A percentile compares a stretch with the other conserved stretches of the same genome.
phyloP scores from a whole-genome alignment of 92 coral and sea anemone species.

The Porites evermanni region DNA sequence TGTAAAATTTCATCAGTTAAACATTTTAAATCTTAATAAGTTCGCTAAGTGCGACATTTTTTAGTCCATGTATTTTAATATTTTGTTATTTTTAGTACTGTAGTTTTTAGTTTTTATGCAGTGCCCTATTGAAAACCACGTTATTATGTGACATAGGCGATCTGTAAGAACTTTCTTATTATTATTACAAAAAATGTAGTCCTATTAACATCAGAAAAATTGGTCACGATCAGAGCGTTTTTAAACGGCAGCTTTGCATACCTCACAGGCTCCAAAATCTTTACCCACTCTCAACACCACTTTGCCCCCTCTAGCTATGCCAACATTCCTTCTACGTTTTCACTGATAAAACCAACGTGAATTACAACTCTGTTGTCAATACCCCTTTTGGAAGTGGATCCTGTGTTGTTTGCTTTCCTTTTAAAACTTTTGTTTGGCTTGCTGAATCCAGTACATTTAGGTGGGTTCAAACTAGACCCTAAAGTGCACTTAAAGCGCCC shows the following conservation, averaged over 20 bases:
- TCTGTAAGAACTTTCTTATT: too few species aligned
- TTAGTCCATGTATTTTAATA: too few species aligned
- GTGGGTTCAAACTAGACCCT: too few species aligned
- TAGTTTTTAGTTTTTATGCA: too few species aligned
- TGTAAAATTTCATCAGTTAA: too few species aligned
- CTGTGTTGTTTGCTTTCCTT: constrained; percentile 22
- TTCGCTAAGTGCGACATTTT: too few species aligned
- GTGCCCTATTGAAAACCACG: too few species aligned
- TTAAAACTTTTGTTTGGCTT: constrained; percentile 40
- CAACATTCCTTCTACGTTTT: constrained; percentile 48
- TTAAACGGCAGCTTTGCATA: constrained; percentile 41
- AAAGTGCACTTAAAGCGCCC: too few species aligned
- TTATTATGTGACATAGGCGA: too few species aligned
- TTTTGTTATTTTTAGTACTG: too few species aligned
- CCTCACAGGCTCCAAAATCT: constrained; percentile 30
- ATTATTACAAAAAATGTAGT: constrained; percentile 20
- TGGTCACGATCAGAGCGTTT: constrained; percentile 46
- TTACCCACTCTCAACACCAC: constrained; percentile 41
- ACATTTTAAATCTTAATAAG: too few species aligned
- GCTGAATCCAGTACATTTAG: constrained; percentile 12
- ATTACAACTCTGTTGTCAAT: constrained; percentile 43
- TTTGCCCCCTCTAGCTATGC: constrained; percentile 47
- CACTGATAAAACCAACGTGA: constrained; percentile 51
- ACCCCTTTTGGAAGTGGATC: constrained; percentile 24
- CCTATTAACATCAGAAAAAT: constrained; percentile 36